Base-by-base conservation (phyloP, 2,113 vertebrate genomes). In the Hydrolagus affinis region DNA sequence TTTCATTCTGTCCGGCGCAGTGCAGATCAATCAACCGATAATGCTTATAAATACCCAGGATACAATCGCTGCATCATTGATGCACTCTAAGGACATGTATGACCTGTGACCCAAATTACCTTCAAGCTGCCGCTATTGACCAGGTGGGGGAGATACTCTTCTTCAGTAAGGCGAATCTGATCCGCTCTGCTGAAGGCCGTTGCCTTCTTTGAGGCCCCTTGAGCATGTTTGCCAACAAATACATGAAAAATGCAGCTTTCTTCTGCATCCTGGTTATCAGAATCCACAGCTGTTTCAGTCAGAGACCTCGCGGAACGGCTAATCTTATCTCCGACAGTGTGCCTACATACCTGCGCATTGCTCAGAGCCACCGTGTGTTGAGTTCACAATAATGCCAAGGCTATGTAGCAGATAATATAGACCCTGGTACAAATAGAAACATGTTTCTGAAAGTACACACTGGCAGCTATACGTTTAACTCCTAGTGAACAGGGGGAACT, bases 371-470 rank as follows among this genome's bases (percentile, higher is more conserved):
- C 78, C 25, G 62, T 68, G 78, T 68, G 62, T 83, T 17, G 62
- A 68, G 60, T 83, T 83, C 78, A 83, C 62, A 12, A 15, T 83
- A 83, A 83, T 83, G 78, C 78, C 78, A 83, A 83, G 78, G 78
- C 62, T 83, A 83, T 83, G 78, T 32, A 62, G 78, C 78, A 83
- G 78, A 83, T 83, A 83, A 83, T 83, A 28, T 66, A 23, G 25
- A 68, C 25, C 78, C 44, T 25, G 32, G 62, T 83, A 68, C 78
- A 83, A 83, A 83, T 66, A 83, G 78, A 83, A 64, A 83, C 78
- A 83, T 83, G 77, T 83, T 83, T 83, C 77, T 83, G 78, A 83
- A 83, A 83, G 78, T 83, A 66, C 25, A 83, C 78, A 83, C 78
- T 83, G 62, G 78, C 78, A 83, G 59, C 28, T 83, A 32, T 83